Evolutionary conservation across 1,140 invertebrate genomes (phyloP), one percentile per base, ranked within the genome.

Genomic region (Heterodera schachtii): DNA sequence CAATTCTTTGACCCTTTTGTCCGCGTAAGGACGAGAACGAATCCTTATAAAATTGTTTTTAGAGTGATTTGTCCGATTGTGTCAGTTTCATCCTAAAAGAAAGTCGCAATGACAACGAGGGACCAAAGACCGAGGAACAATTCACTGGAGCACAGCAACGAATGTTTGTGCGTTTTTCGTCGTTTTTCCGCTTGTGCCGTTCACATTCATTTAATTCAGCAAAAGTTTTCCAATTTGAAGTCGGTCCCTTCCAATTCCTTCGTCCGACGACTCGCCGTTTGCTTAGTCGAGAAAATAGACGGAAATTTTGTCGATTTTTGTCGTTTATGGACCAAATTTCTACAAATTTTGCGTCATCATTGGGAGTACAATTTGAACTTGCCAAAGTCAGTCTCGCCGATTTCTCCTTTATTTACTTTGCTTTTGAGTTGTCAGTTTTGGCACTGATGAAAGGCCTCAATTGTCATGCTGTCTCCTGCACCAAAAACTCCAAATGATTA

Each of bases 401-500:
- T 31, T 49, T 2, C 43, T 66, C 9, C n/a, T 46, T 46, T 19
- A 52, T 13, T 57, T 81, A 41, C 47, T 31, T 2, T 80, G n/a
- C 19, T 81, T 79, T 81, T 21, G 79, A 81, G 46, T 11, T 52
- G 82, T 81, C 67, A 85, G 84, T n/a, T 77, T 85, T 52, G 75
- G 47, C 11, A 19, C 31, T 9, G 78, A 86, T 44, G 85, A 87
- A 43, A 44, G 74, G 43, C 89, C 89, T 3, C 94, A 97, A 90
- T 93, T 94, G 52, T 93, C 94, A 76, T 94, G 94, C 8, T 96
- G 95, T 90, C 91, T 98, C n/a, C 91, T 98, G 0, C 94, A 98
- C 91, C 96, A 98, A 91, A 98, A 98, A 89, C 91, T 98, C 64
- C 93, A 98, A 93, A 95, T 98, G 93, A 91, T 99, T 9, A 98